Evolutionary conservation across 1,140 invertebrate genomes (phyloP), one percentile per base, ranked within the genome.

Genomic region (Watersipora subatra): DNA sequence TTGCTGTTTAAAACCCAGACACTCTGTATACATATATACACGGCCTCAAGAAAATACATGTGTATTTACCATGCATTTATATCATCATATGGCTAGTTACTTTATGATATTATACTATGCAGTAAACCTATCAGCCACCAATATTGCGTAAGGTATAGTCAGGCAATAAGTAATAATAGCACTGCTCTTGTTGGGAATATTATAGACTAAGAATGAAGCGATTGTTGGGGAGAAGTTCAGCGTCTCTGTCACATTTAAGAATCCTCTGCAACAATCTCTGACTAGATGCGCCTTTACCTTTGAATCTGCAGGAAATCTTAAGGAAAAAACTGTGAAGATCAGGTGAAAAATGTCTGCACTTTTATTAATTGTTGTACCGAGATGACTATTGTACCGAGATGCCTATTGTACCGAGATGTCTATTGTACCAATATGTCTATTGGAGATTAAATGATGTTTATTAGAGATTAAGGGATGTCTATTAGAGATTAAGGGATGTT

Each of bases 211-310:
- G 64, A 84, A 83, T 0, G 84, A 85, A 22, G 84, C 89, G 0
- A 73, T 84, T 0, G 84, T 87, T 12, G 85, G 84, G 2, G 76
- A 86, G 70, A 82, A 85, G 66, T 82, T 89, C 24, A 83, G 83
- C 34, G 87, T 86, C 0, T 84, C 83, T 2, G 82, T 89, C 1
- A 86, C 83, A n/a, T 83, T 94, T n/a, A 84, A 80, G 62, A 94
- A 94, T 81, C 89, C 91, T 0, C 73, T 94, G 61, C 89, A 90
- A 0, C 83, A 88, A 26, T 78, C 85, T 0, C 75, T 93, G 64
- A 89, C 83, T 66, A 87, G 86, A 67, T 86, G 89, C 56, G 80
- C 85, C 65, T 91, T 93, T 74, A 82, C 85, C 1, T 84, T 94
- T 65, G 89, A 92, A 75, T 89, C 88, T 7, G 86, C 88, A 0